Conservation (phyloP, 64 coral and sea anemone species). For the Catalaphyllia jardinei region DNA sequence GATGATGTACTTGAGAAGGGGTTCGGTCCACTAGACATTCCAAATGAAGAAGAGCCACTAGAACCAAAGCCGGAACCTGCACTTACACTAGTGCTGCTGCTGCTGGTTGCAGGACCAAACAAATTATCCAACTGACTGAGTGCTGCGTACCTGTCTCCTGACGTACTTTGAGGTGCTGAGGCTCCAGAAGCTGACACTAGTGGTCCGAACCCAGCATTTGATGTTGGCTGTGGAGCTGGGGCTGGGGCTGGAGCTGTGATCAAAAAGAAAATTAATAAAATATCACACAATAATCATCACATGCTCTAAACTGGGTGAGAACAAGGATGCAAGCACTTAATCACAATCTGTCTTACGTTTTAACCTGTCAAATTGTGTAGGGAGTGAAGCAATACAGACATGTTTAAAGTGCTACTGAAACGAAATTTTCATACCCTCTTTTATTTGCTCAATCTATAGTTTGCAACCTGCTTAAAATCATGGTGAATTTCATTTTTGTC, state of each 20-base stretch:
- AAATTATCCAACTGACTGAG: slow-evolving; percentile 88
- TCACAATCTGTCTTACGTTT: too few species aligned
- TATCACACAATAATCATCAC: too few species aligned
- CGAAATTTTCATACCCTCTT: too few species aligned
- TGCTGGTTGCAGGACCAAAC: slow-evolving; percentile 60
- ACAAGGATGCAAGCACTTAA: too few species aligned
- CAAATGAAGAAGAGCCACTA: slow-evolving; percentile 64
- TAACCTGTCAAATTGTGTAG: not conserved
- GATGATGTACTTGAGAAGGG: slow-evolving; percentile 80
- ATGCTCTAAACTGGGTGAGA: too few species aligned
- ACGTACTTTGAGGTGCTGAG: not conserved
- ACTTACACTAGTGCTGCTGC: slow-evolving; percentile 24
- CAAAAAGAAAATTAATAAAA: not conserved
- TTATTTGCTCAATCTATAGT: too few species aligned
- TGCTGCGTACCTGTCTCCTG: slow-evolving; percentile 88
- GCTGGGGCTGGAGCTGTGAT: not conserved
- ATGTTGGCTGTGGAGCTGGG: slow-evolving; percentile 31
- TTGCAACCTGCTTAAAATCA: too few species aligned
- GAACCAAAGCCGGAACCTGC: slow-evolving; percentile 68
- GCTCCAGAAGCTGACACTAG: slow-evolving; percentile 81
- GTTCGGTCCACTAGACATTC: slow-evolving; percentile 96
- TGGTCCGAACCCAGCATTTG: slow-evolving; percentile 79
- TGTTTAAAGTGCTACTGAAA: too few species aligned
- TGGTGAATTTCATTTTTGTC: too few species aligned
- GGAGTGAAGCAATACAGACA: not conserved